Base-by-base conservation (phyloP, 2,888 invertebrate genomes). In the Cantharis rufa region DNA sequence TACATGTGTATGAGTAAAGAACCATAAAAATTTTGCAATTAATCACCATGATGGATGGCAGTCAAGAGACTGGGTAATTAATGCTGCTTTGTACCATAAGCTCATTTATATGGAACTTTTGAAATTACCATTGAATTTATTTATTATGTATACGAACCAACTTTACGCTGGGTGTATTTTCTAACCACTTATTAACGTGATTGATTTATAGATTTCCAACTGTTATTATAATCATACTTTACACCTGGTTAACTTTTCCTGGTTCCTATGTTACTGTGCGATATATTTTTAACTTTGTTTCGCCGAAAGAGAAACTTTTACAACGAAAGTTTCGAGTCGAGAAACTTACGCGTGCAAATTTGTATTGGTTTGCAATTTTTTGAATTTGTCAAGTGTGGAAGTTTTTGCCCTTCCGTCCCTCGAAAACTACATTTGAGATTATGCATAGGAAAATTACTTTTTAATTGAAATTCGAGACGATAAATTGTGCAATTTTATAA, bases 11-110 rank as follows among this genome's bases (percentile, higher is more conserved):
- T 61, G 69, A 68, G 61, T 70, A 28, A 28, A 73, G 69, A 72
- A 28, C 64, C 74, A 32, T 48, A 69, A 78, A 78, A 78, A 68
- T 61, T 70, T 62, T 72, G 72, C 75, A 16, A 68, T 75, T 72
- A 78, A 75, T 75, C 78, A 75, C 15, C 28, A 80, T 82, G 82
- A 83, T 83, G 79, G 81, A 83, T 83, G 79, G 80, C 79, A 77
- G 75, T 78, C 79, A 80, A 81, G 80, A 78, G 79, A 82, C 80
- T 48, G n/a, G n/a, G 48, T 82, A 82, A 83, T 83, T 83, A 83
- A 82, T 82, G 80, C 79, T 75, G 81, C 80, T 80, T 77, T 76
- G 73, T 71, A 66, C 21, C 24, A 78, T 75, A 70, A 73, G 77
- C 70, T 77, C 77, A 79, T 76, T 78, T 78, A 80, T 76, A 76